These are phyloP conservation scores for Dioctria linearis DNA, from an alignment of 2,888 invertebrate genomes.

Conservation along the genomic window DNA sequence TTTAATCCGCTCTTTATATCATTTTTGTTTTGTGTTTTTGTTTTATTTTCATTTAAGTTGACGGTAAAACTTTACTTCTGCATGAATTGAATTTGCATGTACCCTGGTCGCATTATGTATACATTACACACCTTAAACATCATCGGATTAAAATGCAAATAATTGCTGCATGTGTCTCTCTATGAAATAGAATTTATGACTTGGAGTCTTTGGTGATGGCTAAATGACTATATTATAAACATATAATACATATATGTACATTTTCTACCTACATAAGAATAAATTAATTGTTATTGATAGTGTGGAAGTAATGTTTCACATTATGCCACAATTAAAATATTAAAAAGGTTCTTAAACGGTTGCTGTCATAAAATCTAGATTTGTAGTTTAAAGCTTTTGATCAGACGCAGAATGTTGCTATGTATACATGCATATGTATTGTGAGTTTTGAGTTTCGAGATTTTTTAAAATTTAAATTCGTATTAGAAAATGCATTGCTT, in stretches of 20 bases:
- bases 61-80: slow-evolving; percentile 31
- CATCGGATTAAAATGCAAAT: slow-evolving; percentile 29
- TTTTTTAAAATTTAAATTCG: too few species aligned
- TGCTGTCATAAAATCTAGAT: too few species aligned
- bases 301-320: neutral
- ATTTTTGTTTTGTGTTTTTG: slow-evolving; percentile 1
- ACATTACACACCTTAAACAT: slow-evolving; percentile 21
- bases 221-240: neutral
- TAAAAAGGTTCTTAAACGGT: too few species aligned
- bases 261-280: too few species aligned
- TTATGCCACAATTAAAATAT: neutral
- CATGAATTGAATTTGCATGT: slow-evolving; percentile 20
- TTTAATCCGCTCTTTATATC: slow-evolving; percentile 49
- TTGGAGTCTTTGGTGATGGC: neutral
- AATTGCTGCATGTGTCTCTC: neutral
- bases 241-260: too few species aligned
- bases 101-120: slow-evolving; percentile 7
- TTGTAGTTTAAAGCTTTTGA: too few species aligned
- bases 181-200: slow-evolving; percentile 5
- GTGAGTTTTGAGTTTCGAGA: too few species aligned
- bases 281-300: neutral
- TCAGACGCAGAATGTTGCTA: too few species aligned
- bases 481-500: too few species aligned
- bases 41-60: neutral
- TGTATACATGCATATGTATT: too few species aligned